phyloP scores from a whole-genome alignment of 2,888 invertebrate genomes.

The Leptothorax acervorum region DNA sequence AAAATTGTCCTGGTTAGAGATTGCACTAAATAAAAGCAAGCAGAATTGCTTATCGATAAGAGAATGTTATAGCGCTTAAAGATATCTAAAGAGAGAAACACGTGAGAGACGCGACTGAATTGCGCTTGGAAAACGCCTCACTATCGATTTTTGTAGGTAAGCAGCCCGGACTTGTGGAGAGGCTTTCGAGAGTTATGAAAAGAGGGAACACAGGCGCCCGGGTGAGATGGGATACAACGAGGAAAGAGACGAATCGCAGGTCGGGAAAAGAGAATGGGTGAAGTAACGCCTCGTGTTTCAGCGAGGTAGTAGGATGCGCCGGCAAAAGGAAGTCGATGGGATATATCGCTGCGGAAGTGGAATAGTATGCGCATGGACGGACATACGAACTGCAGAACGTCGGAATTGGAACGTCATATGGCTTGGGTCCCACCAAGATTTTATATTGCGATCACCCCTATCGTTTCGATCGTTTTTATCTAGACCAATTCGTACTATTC shows the following conservation, averaged over 20 bases:
- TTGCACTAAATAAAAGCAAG: background rate
- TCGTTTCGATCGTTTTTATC: conserved; percentile 77
- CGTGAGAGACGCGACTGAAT: background rate
- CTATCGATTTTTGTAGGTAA: conserved; percentile 32
- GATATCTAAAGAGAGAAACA: background rate
- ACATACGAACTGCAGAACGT: conserved; percentile 66
- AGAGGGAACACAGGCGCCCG: conserved; percentile 9
- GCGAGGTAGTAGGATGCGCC: conserved; percentile 47
- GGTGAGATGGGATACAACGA: conserved; percentile 6
- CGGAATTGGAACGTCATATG: conserved; percentile 72
- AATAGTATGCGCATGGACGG: conserved; percentile 69
- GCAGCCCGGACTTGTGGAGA: conserved; percentile 7
- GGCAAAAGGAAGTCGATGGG: conserved; percentile 72
- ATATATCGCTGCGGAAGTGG: conserved; percentile 69
- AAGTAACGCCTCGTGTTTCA: conserved; percentile 66
- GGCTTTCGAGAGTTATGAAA: conserved; percentile 48
- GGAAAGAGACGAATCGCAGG: conserved; percentile 25
- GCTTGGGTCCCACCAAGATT: conserved; percentile 76
- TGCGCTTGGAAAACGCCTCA: conserved; percentile 27
- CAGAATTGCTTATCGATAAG: background rate
- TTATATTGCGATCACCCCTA: conserved; percentile 76
- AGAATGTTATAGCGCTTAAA: background rate
- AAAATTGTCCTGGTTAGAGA: background rate
- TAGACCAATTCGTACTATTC: conserved; percentile 66
- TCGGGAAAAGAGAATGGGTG: conserved; percentile 30